phyloP scores from a whole-genome alignment of 92 coral and sea anemone species.

The Phymanthus crucifer region DNA sequence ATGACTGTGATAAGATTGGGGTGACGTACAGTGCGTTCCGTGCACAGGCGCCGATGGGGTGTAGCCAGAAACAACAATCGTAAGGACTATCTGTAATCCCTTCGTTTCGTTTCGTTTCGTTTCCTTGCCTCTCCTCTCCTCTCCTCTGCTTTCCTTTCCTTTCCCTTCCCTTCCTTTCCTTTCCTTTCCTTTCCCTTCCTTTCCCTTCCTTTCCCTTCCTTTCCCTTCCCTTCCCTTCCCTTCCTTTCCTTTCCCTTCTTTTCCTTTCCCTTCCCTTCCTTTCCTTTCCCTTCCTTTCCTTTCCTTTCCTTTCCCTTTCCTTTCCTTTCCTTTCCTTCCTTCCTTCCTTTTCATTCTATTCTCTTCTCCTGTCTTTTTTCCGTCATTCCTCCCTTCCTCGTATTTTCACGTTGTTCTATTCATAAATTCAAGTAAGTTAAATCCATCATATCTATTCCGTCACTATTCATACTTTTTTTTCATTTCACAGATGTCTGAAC shows the following conservation, averaged over 20 bases:
- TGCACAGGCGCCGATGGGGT: constrained; percentile 89
- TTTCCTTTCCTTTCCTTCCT: neutral
- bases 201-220: too few relatives aligned
- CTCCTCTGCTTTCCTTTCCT: too few relatives aligned
- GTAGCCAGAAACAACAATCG: constrained; percentile 74
- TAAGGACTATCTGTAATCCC: constrained; percentile 18
- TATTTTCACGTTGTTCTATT: neutral
- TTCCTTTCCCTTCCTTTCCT: too few relatives aligned
- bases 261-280: too few relatives aligned
- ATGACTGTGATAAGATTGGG: constrained; percentile 91
- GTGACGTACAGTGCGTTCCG: constrained; percentile 88
- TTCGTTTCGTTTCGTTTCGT: neutral
- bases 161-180: neutral
- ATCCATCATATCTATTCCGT: neutral
- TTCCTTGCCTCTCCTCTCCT: too few relatives aligned
- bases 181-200: too few relatives aligned
- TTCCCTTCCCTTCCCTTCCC: neutral
- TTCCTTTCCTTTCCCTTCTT: neutral
- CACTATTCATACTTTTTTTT: neutral
- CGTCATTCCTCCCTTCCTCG: neutral
- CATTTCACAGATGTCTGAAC: constrained; percentile 65
- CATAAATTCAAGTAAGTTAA: neutral
- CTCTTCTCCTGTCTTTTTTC: neutral
- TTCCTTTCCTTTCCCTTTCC: neutral
- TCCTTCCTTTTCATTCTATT: neutral